Evolutionary conservation across 2,797 vertebrate genomes (phyloP), one percentile per base, ranked within the genome.

Genomic region (Labeo calbasu): DNA sequence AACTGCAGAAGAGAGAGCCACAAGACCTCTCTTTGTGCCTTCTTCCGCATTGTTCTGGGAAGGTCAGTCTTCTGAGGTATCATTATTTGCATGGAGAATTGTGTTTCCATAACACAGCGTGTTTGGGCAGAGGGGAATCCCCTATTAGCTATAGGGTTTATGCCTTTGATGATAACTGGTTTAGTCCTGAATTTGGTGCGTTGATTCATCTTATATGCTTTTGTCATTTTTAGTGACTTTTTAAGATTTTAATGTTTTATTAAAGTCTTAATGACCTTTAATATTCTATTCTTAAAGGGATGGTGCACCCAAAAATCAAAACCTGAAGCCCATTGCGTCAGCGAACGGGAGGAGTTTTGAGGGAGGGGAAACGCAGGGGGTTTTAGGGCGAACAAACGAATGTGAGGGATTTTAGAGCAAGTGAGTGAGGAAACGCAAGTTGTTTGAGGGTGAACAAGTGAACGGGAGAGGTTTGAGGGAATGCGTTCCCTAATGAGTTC

Each of bases 21-120:
- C 81, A 87, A 73, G 83, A 80, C 55, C 82, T 79, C 66, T 84
- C 84, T 86, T 87, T 89, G 87, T 89, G 50, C 75, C 78, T 82
- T 66, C 63, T 83, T 85, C 83, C 53, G 77, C 82, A 85, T 87
- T 88, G 82, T 89, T 90, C 61, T 59, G 40, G 69, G 83, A 87
- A 87, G 86, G 83, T 86, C 89, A 86, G 21, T 61, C 50, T 86
- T 88, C 81, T 53, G 82, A 88, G 86, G 86, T 87, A 83, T 86
- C 79, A 86, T 87, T 87, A 83, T 83, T 36, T 15, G 23, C 79
- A 32, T 57, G 63, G 76, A 87, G 77, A 70, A 70, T 68, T 86
- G 55, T 83, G 82, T 87, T 87, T 83, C 82, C 80, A 77, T 75
- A 87, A 79, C 48, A 65, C 68, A 81, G 25, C 17, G 7, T 84